phyloP scores from a whole-genome alignment of 2,797 vertebrate genomes.

The Rhinogobio ventralis region DNA sequence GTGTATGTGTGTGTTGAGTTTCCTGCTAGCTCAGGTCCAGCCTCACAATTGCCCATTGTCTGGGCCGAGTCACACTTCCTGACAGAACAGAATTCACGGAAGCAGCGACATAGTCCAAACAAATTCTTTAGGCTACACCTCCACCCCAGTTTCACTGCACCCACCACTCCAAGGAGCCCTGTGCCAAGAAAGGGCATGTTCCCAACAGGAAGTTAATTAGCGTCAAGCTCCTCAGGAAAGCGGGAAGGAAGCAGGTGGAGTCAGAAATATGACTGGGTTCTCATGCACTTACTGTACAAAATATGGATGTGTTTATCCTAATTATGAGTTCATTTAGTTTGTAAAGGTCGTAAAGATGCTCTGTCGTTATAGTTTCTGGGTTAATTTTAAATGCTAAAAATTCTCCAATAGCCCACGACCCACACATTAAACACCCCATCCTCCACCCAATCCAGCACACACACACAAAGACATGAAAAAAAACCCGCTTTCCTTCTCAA shows the following conservation, averaged over 20 bases:
- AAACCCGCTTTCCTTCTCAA: constrained; percentile 44
- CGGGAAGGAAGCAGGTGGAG: constrained; percentile 59
- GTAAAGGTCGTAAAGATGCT: not conserved
- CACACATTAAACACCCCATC: constrained; percentile 25
- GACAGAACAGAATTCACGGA: constrained; percentile 83
- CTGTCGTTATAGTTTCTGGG: not conserved
- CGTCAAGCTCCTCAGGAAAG: constrained; percentile 66
- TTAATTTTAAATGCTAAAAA: constrained; percentile 1
- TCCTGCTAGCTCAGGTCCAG: constrained; percentile 76
- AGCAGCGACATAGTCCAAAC: constrained; percentile 81
- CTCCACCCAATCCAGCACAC: constrained; percentile 1
- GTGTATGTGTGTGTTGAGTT: constrained; percentile 57
- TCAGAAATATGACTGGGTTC: constrained; percentile 37
- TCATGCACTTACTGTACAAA: constrained; percentile 23
- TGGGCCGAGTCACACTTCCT: constrained; percentile 76
- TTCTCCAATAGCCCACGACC: not conserved
- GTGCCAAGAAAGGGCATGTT: constrained; percentile 58
- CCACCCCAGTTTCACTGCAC: constrained; percentile 59
- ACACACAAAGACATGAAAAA: not conserved
- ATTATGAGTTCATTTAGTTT: constrained; percentile 18
- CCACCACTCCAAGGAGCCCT: constrained; percentile 59
- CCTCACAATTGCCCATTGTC: constrained; percentile 84
- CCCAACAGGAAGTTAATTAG: constrained; percentile 78
- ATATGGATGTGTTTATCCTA: constrained; percentile 22
- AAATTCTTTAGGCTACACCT: constrained; percentile 74